phyloP scores from a whole-genome alignment of 2,888 invertebrate genomes.

The Arge pagana region DNA sequence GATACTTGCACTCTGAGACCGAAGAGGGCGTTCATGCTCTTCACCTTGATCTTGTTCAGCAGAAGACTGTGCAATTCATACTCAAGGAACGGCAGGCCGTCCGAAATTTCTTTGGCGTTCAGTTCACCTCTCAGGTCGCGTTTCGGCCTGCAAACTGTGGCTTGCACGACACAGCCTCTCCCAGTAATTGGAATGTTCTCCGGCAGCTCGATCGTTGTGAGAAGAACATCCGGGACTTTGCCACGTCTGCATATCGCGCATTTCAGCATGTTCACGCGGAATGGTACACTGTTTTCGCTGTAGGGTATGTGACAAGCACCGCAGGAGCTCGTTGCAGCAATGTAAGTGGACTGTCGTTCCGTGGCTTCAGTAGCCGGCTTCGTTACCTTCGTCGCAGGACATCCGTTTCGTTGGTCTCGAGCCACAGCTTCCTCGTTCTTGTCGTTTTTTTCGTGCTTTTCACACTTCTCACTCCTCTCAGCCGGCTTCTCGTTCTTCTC shows the following conservation, averaged over 20 bases:
- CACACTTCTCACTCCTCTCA: not conserved
- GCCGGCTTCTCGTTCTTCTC: slow-evolving; percentile 24
- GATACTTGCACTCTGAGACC: slow-evolving; percentile 73
- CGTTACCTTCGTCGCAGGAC: too few species aligned
- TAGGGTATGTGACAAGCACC: slow-evolving; percentile 84
- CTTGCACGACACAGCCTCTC: slow-evolving; percentile 70
- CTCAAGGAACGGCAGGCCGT: slow-evolving; percentile 93
- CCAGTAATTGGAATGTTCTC: slow-evolving; percentile 75
- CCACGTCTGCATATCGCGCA: slow-evolving; percentile 75
- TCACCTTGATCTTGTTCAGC: slow-evolving; percentile 87
- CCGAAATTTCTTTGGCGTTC: slow-evolving; percentile 91
- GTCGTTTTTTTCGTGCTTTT: slow-evolving; percentile 1
- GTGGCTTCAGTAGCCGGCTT: too few species aligned
- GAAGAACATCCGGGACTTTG: slow-evolving; percentile 87
- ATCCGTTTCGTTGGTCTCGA: too few species aligned
- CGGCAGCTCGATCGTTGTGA: slow-evolving; percentile 88
- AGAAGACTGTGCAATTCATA: slow-evolving; percentile 92
- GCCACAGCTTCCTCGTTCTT: slow-evolving; percentile 2
- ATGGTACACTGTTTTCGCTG: slow-evolving; percentile 71
- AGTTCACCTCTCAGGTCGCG: slow-evolving; percentile 81
- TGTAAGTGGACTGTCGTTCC: too few species aligned
- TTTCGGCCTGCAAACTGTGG: slow-evolving; percentile 77
- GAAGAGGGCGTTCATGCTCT: slow-evolving; percentile 94
- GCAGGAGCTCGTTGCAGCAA: slow-evolving; percentile 57
- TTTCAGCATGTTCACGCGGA: slow-evolving; percentile 73